These are phyloP conservation scores for Polyergus mexicanus DNA, from an alignment of 1,140 invertebrate genomes.

Conservation along the genomic window DNA sequence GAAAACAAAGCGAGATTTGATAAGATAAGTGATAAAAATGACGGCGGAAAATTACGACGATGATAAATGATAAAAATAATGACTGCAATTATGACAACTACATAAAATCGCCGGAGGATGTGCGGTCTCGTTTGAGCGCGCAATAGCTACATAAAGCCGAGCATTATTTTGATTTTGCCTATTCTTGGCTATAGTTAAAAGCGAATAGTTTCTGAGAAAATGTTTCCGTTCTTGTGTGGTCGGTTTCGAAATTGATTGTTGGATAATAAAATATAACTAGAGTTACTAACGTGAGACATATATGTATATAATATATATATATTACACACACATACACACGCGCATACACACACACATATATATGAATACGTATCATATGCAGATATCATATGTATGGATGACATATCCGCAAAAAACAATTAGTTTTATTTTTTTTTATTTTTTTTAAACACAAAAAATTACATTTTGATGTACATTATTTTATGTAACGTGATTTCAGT, in stretches of 20 bases:
- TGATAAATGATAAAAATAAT: conserved; percentile 54
- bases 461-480: neutral
- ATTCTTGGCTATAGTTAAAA: neutral
- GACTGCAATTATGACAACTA: neutral
- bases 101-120: neutral
- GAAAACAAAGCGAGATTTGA: neutral
- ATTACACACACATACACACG: no score
- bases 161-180: neutral
- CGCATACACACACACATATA: no score
- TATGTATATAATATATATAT: neutral
- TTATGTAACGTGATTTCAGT: neutral
- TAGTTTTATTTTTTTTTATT: neutral
- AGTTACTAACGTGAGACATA: neutral
- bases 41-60: conserved; percentile 6
- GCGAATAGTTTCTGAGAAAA: conserved; percentile 23
- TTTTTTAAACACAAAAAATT: neutral
- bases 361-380: neutral
- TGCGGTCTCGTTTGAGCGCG: neutral
- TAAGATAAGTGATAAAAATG: neutral
- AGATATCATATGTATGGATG: neutral
- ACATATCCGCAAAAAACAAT: neutral
- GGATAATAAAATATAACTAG: conserved; percentile 3
- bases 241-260: neutral
- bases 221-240: neutral
- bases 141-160: neutral